phyloP scores from a whole-genome alignment of 2,888 invertebrate genomes.

The Aspidapion aeneum region DNA sequence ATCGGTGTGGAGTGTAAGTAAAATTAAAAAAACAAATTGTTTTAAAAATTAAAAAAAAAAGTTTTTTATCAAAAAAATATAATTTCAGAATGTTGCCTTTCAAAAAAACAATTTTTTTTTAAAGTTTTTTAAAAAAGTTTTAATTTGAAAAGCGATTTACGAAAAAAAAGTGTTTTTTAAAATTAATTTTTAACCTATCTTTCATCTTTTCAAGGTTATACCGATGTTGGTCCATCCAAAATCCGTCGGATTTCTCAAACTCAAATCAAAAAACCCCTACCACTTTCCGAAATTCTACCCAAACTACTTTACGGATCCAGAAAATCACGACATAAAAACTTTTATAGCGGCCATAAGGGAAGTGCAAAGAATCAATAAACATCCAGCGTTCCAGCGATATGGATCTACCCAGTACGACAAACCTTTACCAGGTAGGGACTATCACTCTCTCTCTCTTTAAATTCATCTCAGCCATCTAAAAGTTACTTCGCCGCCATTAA shows the following conservation, averaged over 20 bases:
- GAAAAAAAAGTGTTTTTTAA: no score
- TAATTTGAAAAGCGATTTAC: no score
- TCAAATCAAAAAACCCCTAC: conserved; percentile 69
- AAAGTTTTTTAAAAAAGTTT: no score
- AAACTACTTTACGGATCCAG: conserved; percentile 69
- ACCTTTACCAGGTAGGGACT: conserved; percentile 29
- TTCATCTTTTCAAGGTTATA: conserved; percentile 52
- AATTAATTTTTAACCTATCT: no score
- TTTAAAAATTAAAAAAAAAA: no score
- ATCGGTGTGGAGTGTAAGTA: conserved; percentile 30
- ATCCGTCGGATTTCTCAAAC: conserved; percentile 63
- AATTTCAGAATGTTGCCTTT: no score
- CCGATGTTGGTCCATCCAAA: conserved; percentile 71
- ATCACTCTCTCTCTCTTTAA: background rate
- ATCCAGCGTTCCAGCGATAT: conserved; percentile 48
- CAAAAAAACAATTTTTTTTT: no score
- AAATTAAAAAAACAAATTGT: no score
- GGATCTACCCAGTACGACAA: conserved; percentile 24
- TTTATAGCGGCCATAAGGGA: conserved; percentile 48
- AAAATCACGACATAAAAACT: conserved; percentile 49
- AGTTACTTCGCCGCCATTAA: background rate
- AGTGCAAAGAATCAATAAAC: conserved; percentile 50
- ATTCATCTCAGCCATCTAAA: background rate
- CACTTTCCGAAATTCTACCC: conserved; percentile 72
- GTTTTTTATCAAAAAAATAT: no score